Percentiles rank a stretch among this genome's conserved stretches.
These are phyloP conservation scores for Perca schrenkii DNA, from an alignment of 2,113 vertebrate genomes.

Conservation along the genomic window DNA sequence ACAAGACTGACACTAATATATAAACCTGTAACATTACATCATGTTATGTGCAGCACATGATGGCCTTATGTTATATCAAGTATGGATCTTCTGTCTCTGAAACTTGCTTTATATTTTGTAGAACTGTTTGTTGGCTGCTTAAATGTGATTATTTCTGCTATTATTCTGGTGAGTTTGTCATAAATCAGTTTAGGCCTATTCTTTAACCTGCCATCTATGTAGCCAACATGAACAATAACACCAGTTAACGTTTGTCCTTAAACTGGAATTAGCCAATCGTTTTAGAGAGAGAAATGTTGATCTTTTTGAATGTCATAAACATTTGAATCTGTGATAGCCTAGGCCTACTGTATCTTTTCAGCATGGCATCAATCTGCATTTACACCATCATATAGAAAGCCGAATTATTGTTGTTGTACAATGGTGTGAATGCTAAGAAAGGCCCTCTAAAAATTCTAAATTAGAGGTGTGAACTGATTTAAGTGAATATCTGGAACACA, in stretches of 20 bases:
- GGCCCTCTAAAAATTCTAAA: background rate
- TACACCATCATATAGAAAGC: background rate
- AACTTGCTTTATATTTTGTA: background rate
- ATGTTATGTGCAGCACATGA: background rate
- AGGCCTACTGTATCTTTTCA: background rate
- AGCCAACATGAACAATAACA: too few species aligned
- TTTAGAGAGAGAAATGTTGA: too few species aligned
- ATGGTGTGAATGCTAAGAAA: too few species aligned
- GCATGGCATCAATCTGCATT: background rate
- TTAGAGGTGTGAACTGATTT: background rate
- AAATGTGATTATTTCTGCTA: background rate
- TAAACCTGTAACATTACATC: background rate
- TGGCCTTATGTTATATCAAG: background rate
- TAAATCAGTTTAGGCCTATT: background rate
- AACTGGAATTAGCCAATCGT: too few species aligned
- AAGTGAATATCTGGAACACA: background rate
- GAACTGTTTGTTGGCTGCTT: background rate
- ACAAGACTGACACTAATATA: too few species aligned
- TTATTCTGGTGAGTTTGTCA: background rate
- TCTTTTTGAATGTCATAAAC: too few species aligned
- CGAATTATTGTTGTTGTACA: background rate
- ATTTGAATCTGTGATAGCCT: too few species aligned
- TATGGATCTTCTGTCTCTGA: background rate
- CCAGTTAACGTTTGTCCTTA: too few species aligned
- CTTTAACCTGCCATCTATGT: background rate